Evolutionary conservation across 2,797 vertebrate species (phyloP).

Genomic region (Thunnus albacares): DNA sequence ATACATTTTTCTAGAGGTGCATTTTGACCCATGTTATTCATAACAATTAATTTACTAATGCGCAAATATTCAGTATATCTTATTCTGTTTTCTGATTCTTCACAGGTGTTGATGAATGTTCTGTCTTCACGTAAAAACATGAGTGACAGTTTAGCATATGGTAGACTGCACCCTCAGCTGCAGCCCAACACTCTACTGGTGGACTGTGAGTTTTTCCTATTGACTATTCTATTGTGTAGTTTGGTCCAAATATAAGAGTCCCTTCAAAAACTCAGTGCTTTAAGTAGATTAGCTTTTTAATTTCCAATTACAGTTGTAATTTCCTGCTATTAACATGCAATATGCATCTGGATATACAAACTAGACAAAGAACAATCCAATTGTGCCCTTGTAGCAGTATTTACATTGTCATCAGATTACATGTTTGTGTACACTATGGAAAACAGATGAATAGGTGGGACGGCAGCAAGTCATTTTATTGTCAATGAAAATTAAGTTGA

Average conservation of each 20-base stretch:
- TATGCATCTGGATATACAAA: slow-evolving; percentile 2
- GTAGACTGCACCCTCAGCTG: slow-evolving; percentile 94
- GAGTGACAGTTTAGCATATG: slow-evolving; percentile 93
- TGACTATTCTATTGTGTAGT: not conserved
- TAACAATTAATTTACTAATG: not conserved
- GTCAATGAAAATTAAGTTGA: slow-evolving; percentile 21
- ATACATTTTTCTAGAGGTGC: not conserved
- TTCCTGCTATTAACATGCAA: not conserved
- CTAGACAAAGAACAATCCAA: too few relatives aligned
- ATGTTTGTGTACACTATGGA: too few relatives aligned
- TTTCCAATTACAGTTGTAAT: not conserved
- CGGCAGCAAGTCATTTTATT: not conserved
- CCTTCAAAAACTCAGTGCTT: not conserved
- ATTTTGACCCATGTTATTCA: not conserved
- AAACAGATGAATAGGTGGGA: not conserved
- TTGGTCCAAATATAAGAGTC: slow-evolving; percentile 3
- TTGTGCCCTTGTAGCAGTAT: too few relatives aligned
- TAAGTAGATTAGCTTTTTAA: not conserved
- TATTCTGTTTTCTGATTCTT: slow-evolving; percentile 13
- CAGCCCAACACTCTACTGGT: slow-evolving; percentile 91
- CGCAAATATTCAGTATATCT: not conserved
- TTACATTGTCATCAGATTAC: too few relatives aligned
- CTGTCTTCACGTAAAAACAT: slow-evolving; percentile 94
- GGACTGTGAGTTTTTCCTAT: slow-evolving; percentile 90
- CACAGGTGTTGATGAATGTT: slow-evolving; percentile 95